phyloP scores from a whole-genome alignment of 2,888 invertebrate genomes.

The Cistogaster globosa region DNA sequence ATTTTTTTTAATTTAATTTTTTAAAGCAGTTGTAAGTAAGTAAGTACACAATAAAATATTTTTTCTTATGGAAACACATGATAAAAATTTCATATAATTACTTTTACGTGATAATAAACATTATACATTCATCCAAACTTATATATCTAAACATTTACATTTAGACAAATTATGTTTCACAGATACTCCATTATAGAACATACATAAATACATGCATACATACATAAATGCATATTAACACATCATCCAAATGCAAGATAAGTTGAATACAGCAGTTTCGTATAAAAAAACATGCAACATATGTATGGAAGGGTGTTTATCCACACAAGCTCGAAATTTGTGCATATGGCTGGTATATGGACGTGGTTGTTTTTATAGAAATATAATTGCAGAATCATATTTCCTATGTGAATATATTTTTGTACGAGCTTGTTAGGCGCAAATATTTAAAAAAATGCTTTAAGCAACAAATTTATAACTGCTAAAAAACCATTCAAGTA shows the following conservation, averaged over 20 bases:
- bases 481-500: constrained; percentile 30
- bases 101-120: constrained; percentile 67
- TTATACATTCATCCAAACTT: constrained; percentile 43
- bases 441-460: constrained; percentile 39
- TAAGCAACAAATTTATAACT: constrained; percentile 57
- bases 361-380: constrained; percentile 23
- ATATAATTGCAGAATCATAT: neutral
- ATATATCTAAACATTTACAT: constrained; percentile 10
- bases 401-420: constrained; percentile 27
- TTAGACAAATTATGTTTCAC: neutral
- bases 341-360: neutral
- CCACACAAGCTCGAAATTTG: constrained; percentile 52
- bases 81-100: constrained; percentile 67
- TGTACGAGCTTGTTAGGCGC: constrained; percentile 1
- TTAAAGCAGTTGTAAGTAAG: constrained; percentile 10
- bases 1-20: constrained; percentile 27
- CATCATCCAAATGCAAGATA: constrained; percentile 24
- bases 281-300: constrained; percentile 44
- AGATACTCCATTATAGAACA: neutral
- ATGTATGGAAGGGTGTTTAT: constrained; percentile 51
- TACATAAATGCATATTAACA: constrained; percentile 30
- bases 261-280: constrained; percentile 24
- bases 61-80: constrained; percentile 30
- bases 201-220: neutral
- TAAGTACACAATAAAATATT: neutral